Conservation (phyloP, 2,797 vertebrate species). For the Notamacropus eugenii region DNA sequence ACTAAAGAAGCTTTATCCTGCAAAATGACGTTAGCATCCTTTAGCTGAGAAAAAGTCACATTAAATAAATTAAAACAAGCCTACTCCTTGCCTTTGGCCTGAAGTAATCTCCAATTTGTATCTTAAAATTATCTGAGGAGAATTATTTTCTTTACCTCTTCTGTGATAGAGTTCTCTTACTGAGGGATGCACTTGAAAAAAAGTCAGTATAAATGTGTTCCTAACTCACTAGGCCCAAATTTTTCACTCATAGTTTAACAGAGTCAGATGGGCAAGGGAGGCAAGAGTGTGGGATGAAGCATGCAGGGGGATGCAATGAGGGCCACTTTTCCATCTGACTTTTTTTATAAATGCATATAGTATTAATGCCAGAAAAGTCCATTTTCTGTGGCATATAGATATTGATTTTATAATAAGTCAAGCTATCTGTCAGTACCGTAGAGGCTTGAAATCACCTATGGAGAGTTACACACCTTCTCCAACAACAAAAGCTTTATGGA, state of each 20-base stretch:
- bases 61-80: constrained; percentile 31
- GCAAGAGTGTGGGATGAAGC: not conserved
- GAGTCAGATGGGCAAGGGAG: not conserved
- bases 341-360: not conserved
- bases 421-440: not conserved
- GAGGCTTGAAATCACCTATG: not conserved
- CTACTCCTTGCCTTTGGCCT: not conserved
- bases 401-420: not conserved
- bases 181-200: not conserved
- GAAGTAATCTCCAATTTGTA: not conserved
- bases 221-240: not conserved
- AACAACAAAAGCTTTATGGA: not conserved
- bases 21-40: constrained; percentile 12
- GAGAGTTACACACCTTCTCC: not conserved
- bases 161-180: constrained; percentile 25
- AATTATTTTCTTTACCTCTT: not conserved
- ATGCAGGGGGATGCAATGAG: not conserved
- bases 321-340: not conserved
- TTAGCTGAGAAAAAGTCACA: not conserved
- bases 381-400: not conserved
- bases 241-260: not conserved
- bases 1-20: constrained; percentile 34
- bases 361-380: not conserved
- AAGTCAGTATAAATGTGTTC: not conserved
- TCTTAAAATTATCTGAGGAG: not conserved